Conservation (phyloP, 92 coral and sea anemone genomes). For the Muricea muricata region DNA sequence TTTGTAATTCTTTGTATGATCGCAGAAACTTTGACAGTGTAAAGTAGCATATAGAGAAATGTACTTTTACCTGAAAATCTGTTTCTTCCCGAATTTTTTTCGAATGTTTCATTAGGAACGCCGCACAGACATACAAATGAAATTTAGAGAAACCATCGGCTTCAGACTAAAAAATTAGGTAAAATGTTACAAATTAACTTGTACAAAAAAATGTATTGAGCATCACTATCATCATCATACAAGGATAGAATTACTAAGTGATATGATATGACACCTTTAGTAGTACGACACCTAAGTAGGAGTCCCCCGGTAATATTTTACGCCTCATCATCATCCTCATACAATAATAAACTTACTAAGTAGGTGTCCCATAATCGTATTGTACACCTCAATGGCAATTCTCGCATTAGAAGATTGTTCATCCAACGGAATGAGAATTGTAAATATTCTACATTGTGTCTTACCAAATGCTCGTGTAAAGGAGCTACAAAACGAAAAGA, state of each 20-base stretch:
- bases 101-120: slow-evolving; percentile 87
- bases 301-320: too few species aligned
- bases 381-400: slow-evolving; percentile 93
- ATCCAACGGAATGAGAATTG: slow-evolving; percentile 99
- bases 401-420: slow-evolving; percentile 97
- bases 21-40: background rate
- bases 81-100: slow-evolving; percentile 76
- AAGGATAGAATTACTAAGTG: too few species aligned
- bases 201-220: background rate
- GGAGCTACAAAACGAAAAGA: slow-evolving; percentile 67
- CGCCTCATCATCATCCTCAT: too few species aligned
- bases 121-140: slow-evolving; percentile 97
- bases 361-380: slow-evolving; percentile 97
- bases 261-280: too few species aligned
- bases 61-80: slow-evolving; percentile 84
- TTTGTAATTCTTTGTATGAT: too few species aligned
- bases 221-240: too few species aligned
- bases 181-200: background rate
- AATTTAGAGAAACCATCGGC: slow-evolving; percentile 93
- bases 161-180: slow-evolving; percentile 76
- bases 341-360: slow-evolving; percentile 64
- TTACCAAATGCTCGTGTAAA: slow-evolving; percentile 73
- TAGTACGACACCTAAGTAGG: too few species aligned
- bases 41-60: background rate
- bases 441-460: slow-evolving; percentile 87